Evolutionary conservation across 2,888 invertebrate species (phyloP).

Genomic region (Drosophila koepferae): DNA sequence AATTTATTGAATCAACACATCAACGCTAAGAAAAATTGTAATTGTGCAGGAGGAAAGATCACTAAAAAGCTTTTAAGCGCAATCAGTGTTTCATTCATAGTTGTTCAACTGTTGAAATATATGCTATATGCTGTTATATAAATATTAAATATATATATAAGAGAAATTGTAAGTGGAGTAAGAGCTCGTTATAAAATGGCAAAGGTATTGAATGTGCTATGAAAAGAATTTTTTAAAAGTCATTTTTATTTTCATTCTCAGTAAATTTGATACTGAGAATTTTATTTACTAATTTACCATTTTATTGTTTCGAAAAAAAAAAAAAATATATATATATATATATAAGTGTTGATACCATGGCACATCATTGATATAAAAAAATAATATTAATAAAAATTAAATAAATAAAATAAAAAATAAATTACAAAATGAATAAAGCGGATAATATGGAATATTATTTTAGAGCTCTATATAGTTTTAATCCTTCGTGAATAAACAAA

Average conservation of each 20-base stretch:
- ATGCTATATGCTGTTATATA: not conserved
- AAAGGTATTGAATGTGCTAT: not conserved
- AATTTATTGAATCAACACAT: slow-evolving; percentile 28
- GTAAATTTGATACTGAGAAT: not conserved
- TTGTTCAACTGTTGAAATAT: not conserved
- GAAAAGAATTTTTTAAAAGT: not conserved
- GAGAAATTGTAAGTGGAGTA: not conserved
- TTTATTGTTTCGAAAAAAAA: too few relatives aligned
- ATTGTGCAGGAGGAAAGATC: not conserved
- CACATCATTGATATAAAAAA: too few relatives aligned
- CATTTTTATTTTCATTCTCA: too few relatives aligned
- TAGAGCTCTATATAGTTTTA: too few relatives aligned
- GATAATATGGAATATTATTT: too few relatives aligned
- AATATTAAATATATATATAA: not conserved
- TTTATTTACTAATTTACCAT: too few relatives aligned
- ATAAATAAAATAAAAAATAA: too few relatives aligned
- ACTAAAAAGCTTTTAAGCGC: not conserved
- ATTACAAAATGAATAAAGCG: too few relatives aligned
- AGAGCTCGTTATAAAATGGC: not conserved
- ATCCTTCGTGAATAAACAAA: too few relatives aligned
- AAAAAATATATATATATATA: too few relatives aligned
- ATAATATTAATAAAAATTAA: too few relatives aligned
- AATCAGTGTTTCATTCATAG: not conserved
- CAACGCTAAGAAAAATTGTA: not conserved
- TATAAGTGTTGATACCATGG: too few relatives aligned